Base-by-base conservation (phyloP, 2,888 invertebrate species). In the Apodemia duryi region DNA sequence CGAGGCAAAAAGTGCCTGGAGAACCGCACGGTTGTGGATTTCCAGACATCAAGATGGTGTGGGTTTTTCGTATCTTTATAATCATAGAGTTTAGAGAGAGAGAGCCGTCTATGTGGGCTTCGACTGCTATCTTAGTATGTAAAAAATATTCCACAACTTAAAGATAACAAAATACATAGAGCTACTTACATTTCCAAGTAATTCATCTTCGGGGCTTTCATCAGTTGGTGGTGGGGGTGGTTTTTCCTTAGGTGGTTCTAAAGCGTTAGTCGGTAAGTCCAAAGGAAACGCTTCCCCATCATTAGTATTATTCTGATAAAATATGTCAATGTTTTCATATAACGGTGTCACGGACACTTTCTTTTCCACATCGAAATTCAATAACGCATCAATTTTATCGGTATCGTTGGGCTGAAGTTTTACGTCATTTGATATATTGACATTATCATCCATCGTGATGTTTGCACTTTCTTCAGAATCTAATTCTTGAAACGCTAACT, bases 191-290 rank as follows among this genome's bases (percentile, higher is more conserved):
- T 86, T 89, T 69, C 87, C 88, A 60, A 88, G 83, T 66, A 93
- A 85, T 75, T 90, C 91, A 74, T 91, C 82, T 13, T 87, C 88
- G 6, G 72, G 74, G 11, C 67, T 72, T 62, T 92, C 91, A 65
- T 94, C 94, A 64, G 92, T 91, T 0, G 96, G 96, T 2, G 96
- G 96, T 11, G 97, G 97, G 1, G 97, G 97, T 41, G 97, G 97
- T 77, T 97, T 97, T 78, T 96, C 96, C 77, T 95, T 96, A n/a
- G 96, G 96, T 13, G 97, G 97, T 77, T 96, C 95, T 76, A 95
- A 71, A 54, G 85, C 89, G 77, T 93, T 93, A 6, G 92, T 85
- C 1, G 94, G 93, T 71, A 94, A 84, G 69, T 94, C 93, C 74
- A 95, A 78, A 3, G 91, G 93, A 73, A 94, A 94, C 1, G 87